phyloP scores from a whole-genome alignment of 2,888 invertebrate species.

The Tetrapedia diversipes region DNA sequence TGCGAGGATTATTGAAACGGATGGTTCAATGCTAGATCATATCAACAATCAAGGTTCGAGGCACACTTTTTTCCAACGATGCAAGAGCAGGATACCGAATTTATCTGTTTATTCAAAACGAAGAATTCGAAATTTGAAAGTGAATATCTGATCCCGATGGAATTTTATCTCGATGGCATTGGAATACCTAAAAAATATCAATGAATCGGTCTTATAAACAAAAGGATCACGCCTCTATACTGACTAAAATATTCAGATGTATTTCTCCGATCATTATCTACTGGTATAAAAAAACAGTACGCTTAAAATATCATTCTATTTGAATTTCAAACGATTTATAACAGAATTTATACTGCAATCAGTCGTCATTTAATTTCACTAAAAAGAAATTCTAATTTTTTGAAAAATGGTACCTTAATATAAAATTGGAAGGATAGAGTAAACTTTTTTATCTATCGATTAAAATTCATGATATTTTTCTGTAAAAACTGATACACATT shows the following conservation, averaged over 20 bases:
- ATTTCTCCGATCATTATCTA: too few species aligned
- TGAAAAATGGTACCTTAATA: too few species aligned
- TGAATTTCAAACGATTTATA: too few species aligned
- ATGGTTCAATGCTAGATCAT: slow-evolving; percentile 22
- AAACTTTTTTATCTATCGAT: too few species aligned
- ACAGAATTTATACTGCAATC: too few species aligned
- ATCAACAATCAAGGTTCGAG: background rate
- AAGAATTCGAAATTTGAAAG: slow-evolving; percentile 5
- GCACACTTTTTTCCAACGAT: background rate
- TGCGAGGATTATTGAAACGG: background rate
- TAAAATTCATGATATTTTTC: too few species aligned
- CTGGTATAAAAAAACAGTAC: too few species aligned
- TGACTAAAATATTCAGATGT: background rate
- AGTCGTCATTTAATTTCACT: too few species aligned
- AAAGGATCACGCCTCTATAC: background rate
- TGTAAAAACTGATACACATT: too few species aligned
- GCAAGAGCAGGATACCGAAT: background rate
- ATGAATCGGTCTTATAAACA: background rate
- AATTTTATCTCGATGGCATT: background rate
- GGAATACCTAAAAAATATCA: background rate
- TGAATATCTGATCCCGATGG: slow-evolving; percentile 9
- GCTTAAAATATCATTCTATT: too few species aligned
- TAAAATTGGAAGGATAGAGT: too few species aligned
- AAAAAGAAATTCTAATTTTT: too few species aligned
- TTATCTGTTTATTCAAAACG: slow-evolving; percentile 11